Percentiles rank a stretch among this genome's conserved stretches.
These are phyloP conservation scores for Coccyzus lansbergi DNA, from an alignment of 2,797 vertebrate species.

Conservation along the genomic window DNA sequence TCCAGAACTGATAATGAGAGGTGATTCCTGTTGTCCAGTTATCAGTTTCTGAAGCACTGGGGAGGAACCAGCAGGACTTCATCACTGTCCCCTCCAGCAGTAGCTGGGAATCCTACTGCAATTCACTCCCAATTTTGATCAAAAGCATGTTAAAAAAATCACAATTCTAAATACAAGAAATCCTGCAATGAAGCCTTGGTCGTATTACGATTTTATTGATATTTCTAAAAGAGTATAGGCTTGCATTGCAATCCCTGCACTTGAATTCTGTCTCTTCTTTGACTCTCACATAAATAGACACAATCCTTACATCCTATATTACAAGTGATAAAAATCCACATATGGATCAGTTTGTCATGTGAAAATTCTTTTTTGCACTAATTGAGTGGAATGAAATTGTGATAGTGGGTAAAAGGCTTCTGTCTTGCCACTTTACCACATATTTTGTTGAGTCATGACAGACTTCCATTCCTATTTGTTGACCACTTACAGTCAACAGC, in stretches of 20 bases:
- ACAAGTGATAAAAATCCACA: neutral
- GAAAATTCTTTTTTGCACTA: neutral
- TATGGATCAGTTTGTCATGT: neutral
- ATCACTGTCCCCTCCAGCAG: neutral
- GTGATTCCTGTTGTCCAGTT: neutral
- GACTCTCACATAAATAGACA: neutral
- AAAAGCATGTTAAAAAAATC: neutral
- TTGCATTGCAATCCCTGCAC: neutral
- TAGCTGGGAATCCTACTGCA: neutral
- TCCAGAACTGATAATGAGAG: neutral
- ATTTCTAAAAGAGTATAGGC: neutral
- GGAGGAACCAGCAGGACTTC: neutral
- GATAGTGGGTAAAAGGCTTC: neutral
- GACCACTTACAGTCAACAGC: rapidly evolving
- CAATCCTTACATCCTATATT: neutral
- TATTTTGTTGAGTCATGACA: neutral
- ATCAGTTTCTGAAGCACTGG: neutral
- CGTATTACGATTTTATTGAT: neutral
- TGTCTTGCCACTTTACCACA: neutral
- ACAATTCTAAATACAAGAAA: neutral
- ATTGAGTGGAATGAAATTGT: neutral
- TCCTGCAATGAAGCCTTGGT: neutral
- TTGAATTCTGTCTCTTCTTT: neutral
- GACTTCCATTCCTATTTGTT: neutral
- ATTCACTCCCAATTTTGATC: neutral